Conservation (phyloP, 2,888 invertebrate species). For the Tipula vernalis region DNA sequence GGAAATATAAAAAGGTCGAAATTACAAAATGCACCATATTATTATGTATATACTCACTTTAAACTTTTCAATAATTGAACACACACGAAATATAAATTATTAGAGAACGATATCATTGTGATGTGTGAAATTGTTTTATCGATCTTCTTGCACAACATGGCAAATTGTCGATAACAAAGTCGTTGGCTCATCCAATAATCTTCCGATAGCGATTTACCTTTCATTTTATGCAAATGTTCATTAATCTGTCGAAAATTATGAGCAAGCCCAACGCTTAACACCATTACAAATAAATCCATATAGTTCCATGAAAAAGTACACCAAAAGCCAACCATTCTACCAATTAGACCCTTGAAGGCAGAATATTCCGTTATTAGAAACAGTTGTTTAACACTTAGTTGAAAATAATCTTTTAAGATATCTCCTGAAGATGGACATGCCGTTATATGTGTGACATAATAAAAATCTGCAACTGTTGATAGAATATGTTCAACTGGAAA, state of each 20-base stretch:
- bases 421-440: conserved; percentile 24
- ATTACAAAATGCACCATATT: background rate
- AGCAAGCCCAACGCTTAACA: conserved; percentile 55
- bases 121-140: conserved; percentile 40
- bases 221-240: conserved; percentile 35
- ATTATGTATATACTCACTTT: conserved; percentile 23
- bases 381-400: conserved; percentile 23
- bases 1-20: background rate
- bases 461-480: conserved; percentile 12
- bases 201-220: conserved; percentile 36
- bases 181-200: conserved; percentile 41
- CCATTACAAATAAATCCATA: conserved; percentile 57
- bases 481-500: conserved; percentile 28
- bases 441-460: conserved; percentile 21
- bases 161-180: conserved; percentile 39
- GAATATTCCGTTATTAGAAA: conserved; percentile 26
- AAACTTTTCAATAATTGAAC: conserved; percentile 43
- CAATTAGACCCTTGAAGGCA: conserved; percentile 22
- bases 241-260: conserved; percentile 53
- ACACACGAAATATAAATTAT: conserved; percentile 45
- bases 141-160: conserved; percentile 37
- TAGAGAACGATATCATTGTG: conserved; percentile 41
- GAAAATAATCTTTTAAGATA: conserved; percentile 24
- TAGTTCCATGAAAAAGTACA: conserved; percentile 62
- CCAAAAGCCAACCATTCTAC: conserved; percentile 38